Evolutionary conservation across 2,113 vertebrate species (phyloP).

Genomic region (Tringa solitaria): DNA sequence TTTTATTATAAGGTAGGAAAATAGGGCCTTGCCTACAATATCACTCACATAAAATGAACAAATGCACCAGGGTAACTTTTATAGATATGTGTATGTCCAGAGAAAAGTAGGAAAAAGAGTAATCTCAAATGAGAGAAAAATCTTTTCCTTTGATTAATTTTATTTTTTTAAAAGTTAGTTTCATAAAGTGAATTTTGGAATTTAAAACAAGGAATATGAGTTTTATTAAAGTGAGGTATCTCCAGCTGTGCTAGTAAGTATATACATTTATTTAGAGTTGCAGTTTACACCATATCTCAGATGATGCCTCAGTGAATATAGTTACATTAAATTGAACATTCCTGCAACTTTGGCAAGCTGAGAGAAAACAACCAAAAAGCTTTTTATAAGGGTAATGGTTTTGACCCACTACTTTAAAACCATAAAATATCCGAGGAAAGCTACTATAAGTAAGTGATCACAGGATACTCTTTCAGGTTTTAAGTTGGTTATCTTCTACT

Average conservation of each 20-base stretch:
- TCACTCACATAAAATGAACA: neutral
- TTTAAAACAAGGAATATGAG: neutral
- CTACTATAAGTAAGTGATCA: neutral
- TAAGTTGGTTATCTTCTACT: neutral
- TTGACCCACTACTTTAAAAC: neutral
- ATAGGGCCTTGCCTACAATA: neutral
- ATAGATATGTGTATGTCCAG: neutral
- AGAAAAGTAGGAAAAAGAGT: neutral
- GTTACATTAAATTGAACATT: neutral
- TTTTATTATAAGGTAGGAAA: neutral
- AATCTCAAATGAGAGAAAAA: neutral
- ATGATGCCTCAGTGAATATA: neutral
- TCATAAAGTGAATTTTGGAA: neutral
- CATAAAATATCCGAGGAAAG: neutral
- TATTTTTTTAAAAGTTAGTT: neutral
- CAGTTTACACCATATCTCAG: neutral
- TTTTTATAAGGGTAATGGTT: neutral
- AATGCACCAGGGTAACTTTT: neutral
- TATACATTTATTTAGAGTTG: neutral
- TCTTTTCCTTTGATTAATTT: neutral
- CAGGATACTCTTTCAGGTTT: neutral
- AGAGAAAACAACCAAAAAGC: neutral
- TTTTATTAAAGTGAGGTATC: neutral
- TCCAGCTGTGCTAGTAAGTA: neutral
- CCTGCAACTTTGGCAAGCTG: neutral